phyloP scores from a whole-genome alignment of 53 echinoderm and acorn worm genomes.

The Hippasteria phrygiana region DNA sequence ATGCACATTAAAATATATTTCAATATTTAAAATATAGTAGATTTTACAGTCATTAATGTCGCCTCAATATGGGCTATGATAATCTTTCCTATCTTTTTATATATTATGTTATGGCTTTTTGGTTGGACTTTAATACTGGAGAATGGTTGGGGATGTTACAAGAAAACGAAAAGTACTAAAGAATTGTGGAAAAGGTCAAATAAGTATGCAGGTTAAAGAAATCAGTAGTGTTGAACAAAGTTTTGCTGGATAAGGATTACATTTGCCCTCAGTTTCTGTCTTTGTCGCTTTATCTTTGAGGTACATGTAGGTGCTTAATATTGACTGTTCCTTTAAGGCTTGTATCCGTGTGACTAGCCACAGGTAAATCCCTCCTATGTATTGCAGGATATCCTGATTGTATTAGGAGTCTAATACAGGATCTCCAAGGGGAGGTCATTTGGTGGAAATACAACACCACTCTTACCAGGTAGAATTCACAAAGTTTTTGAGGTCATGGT shows the following conservation, averaged over 20 bases:
- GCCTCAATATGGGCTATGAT: slow-evolving; percentile 12
- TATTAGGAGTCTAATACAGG: background rate
- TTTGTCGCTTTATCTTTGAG: no score
- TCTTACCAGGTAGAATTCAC: background rate
- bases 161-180: no score
- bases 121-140: no score
- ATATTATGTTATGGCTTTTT: background rate
- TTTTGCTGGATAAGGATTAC: no score
- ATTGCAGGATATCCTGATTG: slow-evolving; percentile 13
- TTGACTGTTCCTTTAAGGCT: background rate
- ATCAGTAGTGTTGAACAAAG: no score
- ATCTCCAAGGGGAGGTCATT: background rate
- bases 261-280: no score
- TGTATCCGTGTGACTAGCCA: slow-evolving; percentile 9
- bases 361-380: background rate
- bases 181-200: no score
- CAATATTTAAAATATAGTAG: background rate
- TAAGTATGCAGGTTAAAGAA: no score
- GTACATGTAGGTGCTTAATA: no score
- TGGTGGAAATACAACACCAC: background rate
- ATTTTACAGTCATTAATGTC: background rate
- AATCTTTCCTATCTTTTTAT: background rate
- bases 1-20: slow-evolving; percentile 28
- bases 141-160: no score
- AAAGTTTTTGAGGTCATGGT: background rate